phyloP scores from a whole-genome alignment of 2,113 vertebrate species.

The Uria lomvia region DNA sequence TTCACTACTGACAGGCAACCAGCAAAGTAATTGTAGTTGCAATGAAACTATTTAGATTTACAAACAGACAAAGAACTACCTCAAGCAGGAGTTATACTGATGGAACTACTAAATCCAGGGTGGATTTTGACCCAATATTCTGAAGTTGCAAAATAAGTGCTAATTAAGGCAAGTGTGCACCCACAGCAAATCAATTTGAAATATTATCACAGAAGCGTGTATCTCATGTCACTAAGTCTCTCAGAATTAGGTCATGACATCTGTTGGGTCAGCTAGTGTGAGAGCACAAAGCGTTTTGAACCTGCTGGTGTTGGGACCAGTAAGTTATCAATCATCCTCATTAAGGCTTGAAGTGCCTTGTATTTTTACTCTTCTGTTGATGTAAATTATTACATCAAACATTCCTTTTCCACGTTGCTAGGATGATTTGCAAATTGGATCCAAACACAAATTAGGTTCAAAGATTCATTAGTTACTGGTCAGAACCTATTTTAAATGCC shows the following conservation, averaged over 20 bases:
- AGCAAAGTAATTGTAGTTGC: neutral
- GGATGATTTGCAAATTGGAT: neutral
- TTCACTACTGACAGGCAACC: neutral
- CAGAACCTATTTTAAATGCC: neutral
- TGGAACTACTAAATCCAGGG: neutral
- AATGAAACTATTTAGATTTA: neutral
- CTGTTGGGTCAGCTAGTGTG: neutral
- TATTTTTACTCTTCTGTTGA: neutral
- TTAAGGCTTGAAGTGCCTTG: neutral
- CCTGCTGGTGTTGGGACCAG: neutral
- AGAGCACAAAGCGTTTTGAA: neutral
- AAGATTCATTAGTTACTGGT: neutral
- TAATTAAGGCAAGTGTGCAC: neutral
- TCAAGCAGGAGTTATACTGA: neutral
- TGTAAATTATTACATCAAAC: neutral
- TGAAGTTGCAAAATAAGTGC: neutral
- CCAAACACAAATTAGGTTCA: neutral
- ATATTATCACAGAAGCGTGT: neutral
- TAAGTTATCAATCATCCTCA: neutral
- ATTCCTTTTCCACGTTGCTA: neutral
- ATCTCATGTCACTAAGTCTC: neutral
- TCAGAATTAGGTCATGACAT: neutral
- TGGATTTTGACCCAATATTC: neutral
- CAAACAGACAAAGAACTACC: neutral
- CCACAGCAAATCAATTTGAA: neutral